These are phyloP conservation scores for Lepus americanus DNA, from an alignment of 2,113 vertebrate species.

Conservation along the genomic window DNA sequence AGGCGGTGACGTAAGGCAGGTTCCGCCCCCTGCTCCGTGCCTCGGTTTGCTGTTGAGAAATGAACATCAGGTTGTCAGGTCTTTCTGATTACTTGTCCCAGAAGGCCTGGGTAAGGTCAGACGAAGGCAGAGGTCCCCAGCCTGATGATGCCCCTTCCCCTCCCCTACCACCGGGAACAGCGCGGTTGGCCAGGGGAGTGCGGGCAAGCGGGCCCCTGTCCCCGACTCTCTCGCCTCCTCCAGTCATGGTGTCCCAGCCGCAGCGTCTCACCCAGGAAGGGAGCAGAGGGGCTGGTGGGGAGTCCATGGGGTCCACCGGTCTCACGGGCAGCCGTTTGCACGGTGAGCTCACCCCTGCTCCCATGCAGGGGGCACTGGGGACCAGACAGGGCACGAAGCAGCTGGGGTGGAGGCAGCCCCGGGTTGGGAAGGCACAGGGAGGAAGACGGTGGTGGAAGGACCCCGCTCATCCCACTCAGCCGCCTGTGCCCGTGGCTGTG, in stretches of 20 bases:
- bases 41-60: neutral
- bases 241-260: neutral
- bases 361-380: neutral
- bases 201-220: neutral
- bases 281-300: neutral
- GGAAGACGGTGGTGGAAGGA: no score
- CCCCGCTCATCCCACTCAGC: neutral
- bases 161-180: no score
- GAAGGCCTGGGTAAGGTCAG: neutral
- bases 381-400: neutral
- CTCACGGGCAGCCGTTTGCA: accelerated
- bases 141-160: no score
- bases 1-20: neutral
- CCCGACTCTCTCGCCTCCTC: neutral
- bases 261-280: neutral
- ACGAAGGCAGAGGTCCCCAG: no score
- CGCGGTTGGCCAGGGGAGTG: no score
- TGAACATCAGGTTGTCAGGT: neutral
- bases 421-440: accelerated
- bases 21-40: neutral
- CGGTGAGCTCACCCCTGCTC: neutral
- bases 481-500: neutral
- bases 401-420: accelerated
- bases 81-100: neutral
- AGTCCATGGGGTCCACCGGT: neutral